Base-by-base conservation (phyloP, 1,140 invertebrate species). In the Cotesia typhae region DNA sequence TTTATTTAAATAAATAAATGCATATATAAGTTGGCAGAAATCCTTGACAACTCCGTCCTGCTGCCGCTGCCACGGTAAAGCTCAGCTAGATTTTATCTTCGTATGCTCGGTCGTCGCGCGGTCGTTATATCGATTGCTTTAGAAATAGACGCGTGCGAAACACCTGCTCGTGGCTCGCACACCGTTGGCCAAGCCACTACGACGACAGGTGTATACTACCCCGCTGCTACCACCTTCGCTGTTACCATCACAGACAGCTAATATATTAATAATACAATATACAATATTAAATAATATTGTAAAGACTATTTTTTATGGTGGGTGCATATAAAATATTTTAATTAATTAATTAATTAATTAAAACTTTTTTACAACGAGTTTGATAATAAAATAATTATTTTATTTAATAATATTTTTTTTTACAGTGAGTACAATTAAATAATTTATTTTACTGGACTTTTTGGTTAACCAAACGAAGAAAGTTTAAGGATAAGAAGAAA, bases 121-220 rank as follows among this genome's bases (percentile, higher is more conserved):
- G 65, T 74, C 65, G 63, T 71, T 75, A 74, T 76, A 76, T 76
- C 75, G 75, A 76, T 76, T 76, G 71, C 72, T 74, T 76, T 72
- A 70, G 71, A 76, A 76, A 76, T 76, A 76, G 75, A 76, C 71
- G 75, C 71, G 74, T 75, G 74, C 64, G 71, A 74, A 74, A 76
- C 75, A 76, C 72, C 75, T 76, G 75, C 75, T 76, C 69, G 64
- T 55, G 65, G 47, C 41, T 47, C 41, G 10, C 41, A 47, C 37
- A 63, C 12, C 41, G 57, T 67, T 66, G 64, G 64, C 38, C 67
- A 37, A n/a, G 67, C 14, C 3, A 47, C 28, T 63, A 14, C 47
- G 1, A 60, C 69, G 73, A 74, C 73, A 74, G 73, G 73, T 74
- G 73, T 65, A 68, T 65, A 68, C 61, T 52, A 53, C 59, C 38